Conservation (phyloP, 1,140 invertebrate genomes). For the Macrobrachium rosenbergii region DNA sequence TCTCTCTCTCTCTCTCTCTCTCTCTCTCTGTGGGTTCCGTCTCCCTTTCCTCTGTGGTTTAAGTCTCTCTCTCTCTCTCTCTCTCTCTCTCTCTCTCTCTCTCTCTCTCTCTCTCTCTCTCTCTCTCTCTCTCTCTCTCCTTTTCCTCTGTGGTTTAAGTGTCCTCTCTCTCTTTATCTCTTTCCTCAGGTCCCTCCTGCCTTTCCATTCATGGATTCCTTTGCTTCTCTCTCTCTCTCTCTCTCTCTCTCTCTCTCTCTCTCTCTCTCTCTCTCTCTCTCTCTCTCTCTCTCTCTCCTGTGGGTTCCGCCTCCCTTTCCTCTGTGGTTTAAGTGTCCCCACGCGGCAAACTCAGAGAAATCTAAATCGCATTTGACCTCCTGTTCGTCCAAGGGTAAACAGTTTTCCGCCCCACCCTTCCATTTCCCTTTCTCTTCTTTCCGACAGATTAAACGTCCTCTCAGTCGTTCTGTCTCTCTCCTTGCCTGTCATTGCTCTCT, state of each 20-base stretch:
- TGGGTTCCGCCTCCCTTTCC: not conserved
- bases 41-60: too few species aligned
- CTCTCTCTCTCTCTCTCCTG: not conserved
- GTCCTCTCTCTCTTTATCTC: not conserved
- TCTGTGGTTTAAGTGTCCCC: too few species aligned
- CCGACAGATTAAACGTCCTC: not conserved
- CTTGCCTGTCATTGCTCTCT: not conserved
- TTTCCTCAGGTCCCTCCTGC: not conserved
- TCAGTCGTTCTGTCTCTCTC: not conserved
- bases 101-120: not conserved
- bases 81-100: not conserved
- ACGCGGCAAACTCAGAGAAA: too few species aligned
- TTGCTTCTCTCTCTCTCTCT: not conserved
- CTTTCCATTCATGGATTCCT: not conserved
- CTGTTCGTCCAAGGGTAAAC: too few species aligned
- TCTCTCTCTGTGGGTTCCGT: too few species aligned
- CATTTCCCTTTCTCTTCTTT: not conserved
- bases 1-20: not conserved
- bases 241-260: conserved; percentile 12
- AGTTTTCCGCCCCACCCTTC: too few species aligned
- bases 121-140: not conserved
- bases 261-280: conserved; percentile 1
- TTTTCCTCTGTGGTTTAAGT: not conserved
- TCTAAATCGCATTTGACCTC: too few species aligned
- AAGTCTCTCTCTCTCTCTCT: not conserved